Evolutionary conservation across 2,888 invertebrate genomes (phyloP).

Genomic region (Drosophila ezoana): DNA sequence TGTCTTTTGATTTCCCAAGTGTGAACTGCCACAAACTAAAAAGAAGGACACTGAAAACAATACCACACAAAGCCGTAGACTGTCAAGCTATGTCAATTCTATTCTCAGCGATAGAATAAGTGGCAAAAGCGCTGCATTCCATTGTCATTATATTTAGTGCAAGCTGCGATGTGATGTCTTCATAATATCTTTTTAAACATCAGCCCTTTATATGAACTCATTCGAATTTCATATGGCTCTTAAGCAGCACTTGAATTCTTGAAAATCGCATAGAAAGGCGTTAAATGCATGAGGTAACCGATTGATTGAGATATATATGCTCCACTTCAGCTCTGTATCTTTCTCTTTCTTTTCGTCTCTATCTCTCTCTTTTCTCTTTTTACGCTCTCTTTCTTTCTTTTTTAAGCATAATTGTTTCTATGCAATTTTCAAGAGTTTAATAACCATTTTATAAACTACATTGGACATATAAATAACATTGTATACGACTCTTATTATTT

Average conservation of each 20-base stretch:
- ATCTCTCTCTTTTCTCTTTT: too few relatives aligned
- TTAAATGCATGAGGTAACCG: neutral
- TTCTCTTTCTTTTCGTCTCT: too few relatives aligned
- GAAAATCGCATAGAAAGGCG: neutral
- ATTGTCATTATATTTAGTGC: neutral
- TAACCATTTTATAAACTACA: too few relatives aligned
- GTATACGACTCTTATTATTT: neutral
- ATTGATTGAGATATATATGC: too few relatives aligned
- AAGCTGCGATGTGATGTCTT: neutral
- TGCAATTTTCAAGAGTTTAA: too few relatives aligned
- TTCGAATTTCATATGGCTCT: neutral
- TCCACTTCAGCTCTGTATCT: too few relatives aligned
- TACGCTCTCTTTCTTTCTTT: too few relatives aligned
- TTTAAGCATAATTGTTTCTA: too few relatives aligned
- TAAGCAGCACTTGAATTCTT: neutral
- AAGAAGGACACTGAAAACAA: neutral
- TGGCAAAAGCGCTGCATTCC: neutral
- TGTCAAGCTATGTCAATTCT: constrained; percentile 23
- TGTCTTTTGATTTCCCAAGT: constrained; percentile 76
- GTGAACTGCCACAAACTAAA: constrained; percentile 32
- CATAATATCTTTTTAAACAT: neutral
- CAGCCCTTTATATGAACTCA: neutral
- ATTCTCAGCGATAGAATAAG: neutral
- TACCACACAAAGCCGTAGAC: constrained; percentile 10
- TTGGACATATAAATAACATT: too few relatives aligned